A percentile compares a stretch with the other conserved stretches of the same genome.
Conservation (phyloP, 2,797 vertebrate genomes). For the Hirundo rustica region DNA sequence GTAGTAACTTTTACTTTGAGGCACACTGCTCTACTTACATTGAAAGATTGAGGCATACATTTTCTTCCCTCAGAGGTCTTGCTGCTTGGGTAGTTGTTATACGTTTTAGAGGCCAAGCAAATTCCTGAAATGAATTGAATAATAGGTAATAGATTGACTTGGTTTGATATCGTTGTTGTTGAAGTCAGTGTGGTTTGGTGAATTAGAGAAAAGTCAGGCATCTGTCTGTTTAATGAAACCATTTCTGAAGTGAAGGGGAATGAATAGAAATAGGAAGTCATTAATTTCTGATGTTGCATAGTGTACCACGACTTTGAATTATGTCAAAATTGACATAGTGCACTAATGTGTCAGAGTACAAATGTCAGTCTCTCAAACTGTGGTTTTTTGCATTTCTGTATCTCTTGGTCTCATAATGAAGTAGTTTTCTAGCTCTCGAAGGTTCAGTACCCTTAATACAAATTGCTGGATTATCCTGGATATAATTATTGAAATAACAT, state of each 20-base stretch:
- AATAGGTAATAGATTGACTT: background rate
- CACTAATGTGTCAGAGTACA: background rate
- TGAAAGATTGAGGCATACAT: background rate
- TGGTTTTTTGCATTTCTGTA: background rate
- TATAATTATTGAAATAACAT: constrained; percentile 3
- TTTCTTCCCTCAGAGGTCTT: background rate
- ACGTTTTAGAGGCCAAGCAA: background rate
- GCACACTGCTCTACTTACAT: background rate
- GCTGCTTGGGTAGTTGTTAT: background rate
- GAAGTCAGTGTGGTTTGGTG: background rate
- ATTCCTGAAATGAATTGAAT: background rate
- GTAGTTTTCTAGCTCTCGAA: background rate
- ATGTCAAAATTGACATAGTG: background rate
- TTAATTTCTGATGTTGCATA: background rate
- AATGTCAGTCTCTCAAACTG: background rate
- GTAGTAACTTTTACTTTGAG: background rate
- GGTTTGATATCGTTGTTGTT: background rate
- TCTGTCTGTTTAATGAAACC: background rate
- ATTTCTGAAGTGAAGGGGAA: background rate
- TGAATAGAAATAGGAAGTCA: background rate
- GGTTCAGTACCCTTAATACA: background rate
- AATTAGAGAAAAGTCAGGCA: background rate
- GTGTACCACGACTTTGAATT: background rate
- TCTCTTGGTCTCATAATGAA: background rate
- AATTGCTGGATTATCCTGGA: background rate